Evolutionary conservation across 2,113 vertebrate species (phyloP).

Genomic region (Microcebus griseorufus): DNA sequence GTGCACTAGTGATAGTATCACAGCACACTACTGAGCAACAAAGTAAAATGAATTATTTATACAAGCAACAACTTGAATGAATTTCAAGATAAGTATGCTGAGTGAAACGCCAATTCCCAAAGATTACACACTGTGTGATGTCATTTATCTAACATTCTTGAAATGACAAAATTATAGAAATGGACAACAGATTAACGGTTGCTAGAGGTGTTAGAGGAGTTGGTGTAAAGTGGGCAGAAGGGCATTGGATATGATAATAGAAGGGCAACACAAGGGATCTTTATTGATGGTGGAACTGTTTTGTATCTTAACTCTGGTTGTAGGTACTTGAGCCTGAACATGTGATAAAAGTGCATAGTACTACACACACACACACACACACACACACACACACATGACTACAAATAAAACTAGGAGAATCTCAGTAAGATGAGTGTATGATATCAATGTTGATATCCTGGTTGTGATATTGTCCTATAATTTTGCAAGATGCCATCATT

Average conservation of each 20-base stretch:
- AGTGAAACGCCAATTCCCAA: neutral
- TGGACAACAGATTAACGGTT: neutral
- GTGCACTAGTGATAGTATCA: neutral
- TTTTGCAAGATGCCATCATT: neutral
- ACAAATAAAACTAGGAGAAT: neutral
- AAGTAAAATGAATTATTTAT: conserved; percentile 21
- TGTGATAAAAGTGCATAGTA: neutral
- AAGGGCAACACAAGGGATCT: neutral
- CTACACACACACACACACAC: neutral
- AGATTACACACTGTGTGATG: neutral
- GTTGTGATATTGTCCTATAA: neutral
- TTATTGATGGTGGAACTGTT: neutral
- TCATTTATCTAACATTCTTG: neutral
- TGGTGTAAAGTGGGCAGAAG: neutral
- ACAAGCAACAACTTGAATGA: neutral
- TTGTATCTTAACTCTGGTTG: neutral
- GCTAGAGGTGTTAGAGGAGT: neutral
- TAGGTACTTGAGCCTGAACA: neutral
- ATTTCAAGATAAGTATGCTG: neutral
- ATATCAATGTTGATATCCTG: neutral
- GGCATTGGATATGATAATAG: neutral
- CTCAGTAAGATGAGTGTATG: neutral
- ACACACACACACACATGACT: neutral
- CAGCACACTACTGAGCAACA: neutral
- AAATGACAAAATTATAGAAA: conserved; percentile 36